Evolutionary conservation across 2,113 vertebrate genomes (phyloP), one percentile per base, ranked within the genome.

Genomic region (Coracopsis vasa): DNA sequence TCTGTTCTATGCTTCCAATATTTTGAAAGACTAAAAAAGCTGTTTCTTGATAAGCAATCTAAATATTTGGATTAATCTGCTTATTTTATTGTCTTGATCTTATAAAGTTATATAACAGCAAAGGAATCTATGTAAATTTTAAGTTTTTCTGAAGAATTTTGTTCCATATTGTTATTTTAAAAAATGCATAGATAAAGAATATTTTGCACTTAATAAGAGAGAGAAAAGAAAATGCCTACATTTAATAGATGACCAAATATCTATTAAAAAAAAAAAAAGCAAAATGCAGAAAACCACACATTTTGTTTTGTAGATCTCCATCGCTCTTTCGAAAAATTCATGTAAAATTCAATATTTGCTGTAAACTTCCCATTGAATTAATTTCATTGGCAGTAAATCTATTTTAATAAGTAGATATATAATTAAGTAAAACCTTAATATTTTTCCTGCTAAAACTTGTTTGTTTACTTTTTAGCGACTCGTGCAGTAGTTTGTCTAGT

Each of bases 401-500:
- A 6, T 7, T 92, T 66, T 19, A 51, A 83, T 33, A 9, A n/a
- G 6, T 58, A 58, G 3, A 17, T 41, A 41, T 14, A 5, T 53
- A 58, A 71, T 41, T 37, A 58, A 2, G 0, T 29, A 25, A 72
- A 69, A 23, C 2, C 1, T 23, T 64, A 72, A 13, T 69, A 28
- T 61, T 65, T 65, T 1, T 37, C 13, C 44, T 70, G 7, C 24
- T 51, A 51, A 21, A 42, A 33, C 50, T 70, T 79, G 1, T 27
- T 58, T 75, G 2, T 53, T 86, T 75, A 16, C 2, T 65, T 77
- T 56, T 44, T 25, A 72, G 33, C 11, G 74, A 44, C 23, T 65
- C 12, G 64, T 41, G 16, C 7, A 35, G 13, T 16, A 11, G 0
- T 72, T 82, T 86, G 3, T 24, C 8, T 1, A 24, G 1, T n/a